phyloP scores from a whole-genome alignment of 2,113 vertebrate genomes.

The Oncorhynchus tshawytscha region DNA sequence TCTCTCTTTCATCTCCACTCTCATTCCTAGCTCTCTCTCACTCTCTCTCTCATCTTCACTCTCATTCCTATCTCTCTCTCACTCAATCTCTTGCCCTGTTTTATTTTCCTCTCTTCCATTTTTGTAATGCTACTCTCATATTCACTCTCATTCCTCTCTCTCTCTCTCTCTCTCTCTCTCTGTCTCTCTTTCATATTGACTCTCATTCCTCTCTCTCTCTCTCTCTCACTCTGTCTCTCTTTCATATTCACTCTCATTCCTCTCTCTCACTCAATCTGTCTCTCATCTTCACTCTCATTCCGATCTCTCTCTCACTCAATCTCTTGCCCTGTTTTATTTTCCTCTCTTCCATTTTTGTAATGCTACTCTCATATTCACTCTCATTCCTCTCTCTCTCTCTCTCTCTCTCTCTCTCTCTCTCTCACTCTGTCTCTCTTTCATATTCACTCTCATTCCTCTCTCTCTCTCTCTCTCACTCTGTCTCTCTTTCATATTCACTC shows the following conservation, averaged over 20 bases:
- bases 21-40: too few species aligned
- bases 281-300: too few species aligned
- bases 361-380: not conserved
- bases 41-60: too few species aligned
- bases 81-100: not conserved
- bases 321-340: not conserved
- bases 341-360: not conserved
- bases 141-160: not conserved
- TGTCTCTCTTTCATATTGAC: not conserved
- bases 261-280: not conserved
- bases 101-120: not conserved
- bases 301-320: not conserved
- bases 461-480: too few species aligned
- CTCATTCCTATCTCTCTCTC: not conserved
- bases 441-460: too few species aligned
- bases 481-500: slow-evolving; percentile 1
- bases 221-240: not conserved
- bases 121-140: not conserved
- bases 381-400: not conserved
- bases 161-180: not conserved
- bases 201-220: too few species aligned
- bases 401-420: not conserved
- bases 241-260: not conserved
- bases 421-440: not conserved
- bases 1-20: too few species aligned